These are phyloP conservation scores for Psittacus erithacus DNA, from an alignment of 2,113 vertebrate species.

Conservation along the genomic window DNA sequence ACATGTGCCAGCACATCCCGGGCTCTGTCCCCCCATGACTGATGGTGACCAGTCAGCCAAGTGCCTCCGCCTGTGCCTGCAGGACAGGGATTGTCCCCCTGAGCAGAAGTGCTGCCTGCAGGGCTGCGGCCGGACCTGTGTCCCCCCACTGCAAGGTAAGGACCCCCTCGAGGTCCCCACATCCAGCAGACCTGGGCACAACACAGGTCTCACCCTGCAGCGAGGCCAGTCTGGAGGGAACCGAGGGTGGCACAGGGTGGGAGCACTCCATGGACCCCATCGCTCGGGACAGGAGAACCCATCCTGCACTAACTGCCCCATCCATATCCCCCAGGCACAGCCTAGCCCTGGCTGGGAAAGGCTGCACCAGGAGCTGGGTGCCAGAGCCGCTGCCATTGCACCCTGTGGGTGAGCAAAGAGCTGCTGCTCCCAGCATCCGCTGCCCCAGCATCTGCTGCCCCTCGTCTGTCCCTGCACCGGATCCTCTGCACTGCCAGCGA, in stretches of 20 bases:
- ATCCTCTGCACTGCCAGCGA: neutral
- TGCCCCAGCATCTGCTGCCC: accelerated
- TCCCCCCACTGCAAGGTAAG: neutral
- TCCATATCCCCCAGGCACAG: neutral
- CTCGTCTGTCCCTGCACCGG: accelerated
- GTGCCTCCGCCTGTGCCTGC: conserved; percentile 3
- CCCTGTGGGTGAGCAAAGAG: neutral
- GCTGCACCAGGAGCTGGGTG: neutral
- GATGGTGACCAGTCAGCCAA: accelerated
- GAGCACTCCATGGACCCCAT: neutral
- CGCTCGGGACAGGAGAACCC: neutral
- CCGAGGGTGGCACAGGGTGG: neutral
- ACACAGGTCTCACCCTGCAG: neutral
- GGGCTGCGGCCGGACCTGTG: neutral
- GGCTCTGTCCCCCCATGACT: neutral
- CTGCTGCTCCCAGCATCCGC: accelerated
- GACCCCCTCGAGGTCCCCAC: neutral
- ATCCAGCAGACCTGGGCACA: neutral
- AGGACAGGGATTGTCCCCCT: conserved; percentile 10
- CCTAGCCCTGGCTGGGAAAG: neutral
- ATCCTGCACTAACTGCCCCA: neutral
- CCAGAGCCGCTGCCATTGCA: neutral
- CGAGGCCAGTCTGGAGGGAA: neutral
- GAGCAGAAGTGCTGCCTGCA: conserved; percentile 29
- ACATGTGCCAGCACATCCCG: neutral